Evolutionary conservation across 2,113 vertebrate genomes (phyloP), one percentile per base, ranked within the genome.

Genomic region (Istiophorus platypterus): DNA sequence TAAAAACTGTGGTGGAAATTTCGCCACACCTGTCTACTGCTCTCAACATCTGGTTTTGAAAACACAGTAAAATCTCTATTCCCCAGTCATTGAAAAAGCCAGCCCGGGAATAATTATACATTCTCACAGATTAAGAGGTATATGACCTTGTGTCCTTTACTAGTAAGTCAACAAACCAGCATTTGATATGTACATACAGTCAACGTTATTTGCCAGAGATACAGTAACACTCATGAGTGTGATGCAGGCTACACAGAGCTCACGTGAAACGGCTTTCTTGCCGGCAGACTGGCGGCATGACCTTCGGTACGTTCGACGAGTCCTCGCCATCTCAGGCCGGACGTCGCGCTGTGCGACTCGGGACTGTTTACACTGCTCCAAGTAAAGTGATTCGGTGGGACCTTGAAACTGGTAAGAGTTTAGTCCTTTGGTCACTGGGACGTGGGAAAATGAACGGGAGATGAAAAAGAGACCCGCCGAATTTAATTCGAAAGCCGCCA

Each of bases 141-240:
- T 31, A 22, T 39, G 72, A 68, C 75, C 61, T 57, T 31, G 14
- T 15, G 54, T 57, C 86, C 70, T 86, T 72, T 64, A 78, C 26
- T 1, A 31, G 29, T 13, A 45, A 86, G 56, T 49, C 10, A 73
- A 54, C 81, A 67, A 34, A 65, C 58, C n/a, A n/a, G n/a, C n/a
- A n/a, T n/a, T n/a, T 2, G 24, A 77, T 77, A 20, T n/a, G 58
- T 24, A 65, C 29, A 56, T 31, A 26, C 24, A 49, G 45, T 4
- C 47, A 7, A n/a, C 27, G 22, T 52, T 27, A 39, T 31, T 8
- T 3, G 22, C 57, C n/a, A 45, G 20, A 61, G 61, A 58, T 22
- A 27, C 18, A 24, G 37, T 39, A 37, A 41, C 64, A 72, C 27
- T 71, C 26, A 45, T 59, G 31, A 17, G 17, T 17, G 24, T 52